Base-by-base conservation (phyloP, 53 echinoderm and acorn worm species). In the Apostichopus leukothele region DNA sequence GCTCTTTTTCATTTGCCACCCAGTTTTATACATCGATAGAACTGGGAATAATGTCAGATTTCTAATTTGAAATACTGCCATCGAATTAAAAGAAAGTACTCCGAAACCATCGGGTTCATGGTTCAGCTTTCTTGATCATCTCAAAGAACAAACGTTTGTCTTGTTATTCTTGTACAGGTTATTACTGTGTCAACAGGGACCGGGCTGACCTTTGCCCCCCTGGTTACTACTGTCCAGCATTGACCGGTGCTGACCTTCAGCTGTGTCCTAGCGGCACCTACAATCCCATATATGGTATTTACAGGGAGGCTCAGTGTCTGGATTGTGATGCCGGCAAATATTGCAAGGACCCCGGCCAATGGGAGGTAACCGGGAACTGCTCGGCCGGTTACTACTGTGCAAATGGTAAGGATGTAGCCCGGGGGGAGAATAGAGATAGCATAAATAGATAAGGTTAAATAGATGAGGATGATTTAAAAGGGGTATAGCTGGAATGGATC, bases 171-270 rank as follows among this genome's bases (percentile, higher is more conserved):
- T 57, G 52, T 66, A 39, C 81, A 96, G 97, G 95, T 66, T 91
- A 93, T 89, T 97, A 95, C 88, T 97, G 98, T 83, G 95, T 97
- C 83, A 95, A 95, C 83, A 91, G 98, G 6, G 94, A 95, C 93
- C 90, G 95, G 5, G 98, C 98, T 59, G 98, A 97, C 93, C 92
- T 90, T 3, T 97, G 98, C 85, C 95, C 93, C n/a, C 94, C 95
- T 4, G 98, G 98, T 74, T 93, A 94, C 90, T 97, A 91, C 90
- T 97, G 98, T 60, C 95, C 98, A 16, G 90, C 92, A 74, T 92
- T 93, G 84, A 97, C 97, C 19, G 98, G 98, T 51, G 98, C 94
- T n/a, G 94, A 96, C 89, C 92, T 96, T 5, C 89, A 88, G 18
- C 90, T 94, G 39, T 97, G 98, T 76, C 98, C 98, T 6, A 86